Base-by-base conservation (phyloP, 2,797 vertebrate species). In the Myotis vivesi region DNA sequence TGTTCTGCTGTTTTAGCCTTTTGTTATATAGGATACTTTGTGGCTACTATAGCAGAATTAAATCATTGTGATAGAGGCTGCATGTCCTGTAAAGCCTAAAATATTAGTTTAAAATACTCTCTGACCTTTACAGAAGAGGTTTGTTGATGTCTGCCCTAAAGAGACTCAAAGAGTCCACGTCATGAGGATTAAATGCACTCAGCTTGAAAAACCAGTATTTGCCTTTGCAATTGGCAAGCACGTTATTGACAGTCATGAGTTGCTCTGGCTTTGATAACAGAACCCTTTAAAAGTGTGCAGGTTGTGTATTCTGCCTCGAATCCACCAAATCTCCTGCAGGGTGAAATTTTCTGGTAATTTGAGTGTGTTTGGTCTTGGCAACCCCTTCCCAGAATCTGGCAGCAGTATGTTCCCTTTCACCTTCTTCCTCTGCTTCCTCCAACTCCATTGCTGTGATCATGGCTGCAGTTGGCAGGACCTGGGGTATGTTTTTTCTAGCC, bases 401-500 rank as follows among this genome's bases (percentile, higher is more conserved):
- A 97, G 4, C 33, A 87, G 0, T 89, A 81, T 94, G 82, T 90
- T 97, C 76, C 81, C 92, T 96, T 97, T 96, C 25, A 93, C 93
- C 84, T 97, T 96, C 92, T 97, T 97, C 92, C 96, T 97, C 66
- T 93, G 93, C 46, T 86, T 88, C 94, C 72, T 97, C 89, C 90
- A 94, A 33, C 93, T 95, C 89, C 73, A 0, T 79, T 91, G 75
- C 77, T 96, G 77, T 91, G 95, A 97, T 96, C 64, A 66, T 85
- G 95, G 92, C 81, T 97, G 84, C 6, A 0, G 20, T 3, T 68
- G 83, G 53, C 25, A 96, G 91, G 84, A 97, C 87, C 73, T 80
- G 92, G 85, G 89, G 83, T 96, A 69, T 96, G 77, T 95, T 96
- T 95, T 95, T 95, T 97, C 93, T 91, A 98, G 87, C 92, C 89